phyloP scores from a whole-genome alignment of 2,113 vertebrate species.

The Megaptera novaeangliae region DNA sequence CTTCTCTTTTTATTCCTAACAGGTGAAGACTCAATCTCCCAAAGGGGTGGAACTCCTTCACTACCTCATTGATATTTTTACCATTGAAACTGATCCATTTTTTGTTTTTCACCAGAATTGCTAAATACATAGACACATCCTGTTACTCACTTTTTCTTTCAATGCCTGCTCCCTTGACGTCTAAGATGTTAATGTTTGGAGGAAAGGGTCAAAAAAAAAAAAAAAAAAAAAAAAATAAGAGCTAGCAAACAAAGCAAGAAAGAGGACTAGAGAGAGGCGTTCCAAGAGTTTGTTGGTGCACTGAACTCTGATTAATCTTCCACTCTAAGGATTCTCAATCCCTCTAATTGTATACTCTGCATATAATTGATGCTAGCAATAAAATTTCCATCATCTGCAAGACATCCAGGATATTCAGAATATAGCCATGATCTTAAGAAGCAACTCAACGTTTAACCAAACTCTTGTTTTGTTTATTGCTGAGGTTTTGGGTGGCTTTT shows the following conservation, averaged over 20 bases:
- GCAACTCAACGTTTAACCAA: neutral
- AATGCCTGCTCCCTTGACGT: neutral
- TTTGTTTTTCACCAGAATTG: neutral
- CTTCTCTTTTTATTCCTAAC: neutral
- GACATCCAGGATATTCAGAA: neutral
- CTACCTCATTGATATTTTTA: neutral
- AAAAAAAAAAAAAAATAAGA: neutral
- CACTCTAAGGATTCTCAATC: neutral
- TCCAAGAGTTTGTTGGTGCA: neutral
- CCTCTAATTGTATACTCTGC: neutral
- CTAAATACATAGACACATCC: neutral
- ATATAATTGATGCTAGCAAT: neutral
- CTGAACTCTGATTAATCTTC: neutral
- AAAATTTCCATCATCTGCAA: neutral
- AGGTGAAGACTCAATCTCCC: neutral
- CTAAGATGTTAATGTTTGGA: neutral
- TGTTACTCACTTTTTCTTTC: neutral
- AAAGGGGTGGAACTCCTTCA: neutral
- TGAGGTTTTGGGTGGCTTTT: neutral
- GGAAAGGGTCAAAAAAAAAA: neutral
- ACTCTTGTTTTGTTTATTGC: neutral
- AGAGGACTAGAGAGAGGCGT: neutral
- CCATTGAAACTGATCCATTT: neutral
- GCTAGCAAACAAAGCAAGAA: neutral
- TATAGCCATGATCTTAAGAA: neutral